A percentile compares a stretch with the other conserved stretches of the same genome.
Evolutionary conservation across 2,888 invertebrate species (phyloP).

Genomic region (Morinoia aosen): DNA sequence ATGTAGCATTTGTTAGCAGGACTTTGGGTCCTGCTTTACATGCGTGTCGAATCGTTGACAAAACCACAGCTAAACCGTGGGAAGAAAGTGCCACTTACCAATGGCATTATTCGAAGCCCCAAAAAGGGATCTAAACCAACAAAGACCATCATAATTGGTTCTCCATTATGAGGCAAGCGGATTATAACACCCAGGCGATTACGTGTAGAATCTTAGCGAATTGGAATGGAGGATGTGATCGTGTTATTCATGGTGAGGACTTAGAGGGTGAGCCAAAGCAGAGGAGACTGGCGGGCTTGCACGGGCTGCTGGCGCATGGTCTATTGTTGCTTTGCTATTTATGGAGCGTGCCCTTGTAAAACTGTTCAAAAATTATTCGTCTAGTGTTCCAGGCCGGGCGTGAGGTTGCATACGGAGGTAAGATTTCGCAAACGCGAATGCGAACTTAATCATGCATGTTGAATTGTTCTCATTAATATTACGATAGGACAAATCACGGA

Average conservation of each 20-base stretch:
- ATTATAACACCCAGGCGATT: constrained; percentile 49
- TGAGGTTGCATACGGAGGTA: background rate
- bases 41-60: constrained; percentile 27
- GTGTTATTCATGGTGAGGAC: constrained; percentile 39
- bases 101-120: constrained; percentile 37
- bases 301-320: background rate
- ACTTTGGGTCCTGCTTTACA: background rate
- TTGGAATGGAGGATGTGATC: constrained; percentile 36
- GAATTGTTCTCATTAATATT: background rate
- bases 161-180: constrained; percentile 53
- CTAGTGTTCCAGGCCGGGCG: background rate
- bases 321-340: background rate
- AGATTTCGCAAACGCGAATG: background rate
- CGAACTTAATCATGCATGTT: background rate
- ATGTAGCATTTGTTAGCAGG: background rate
- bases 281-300: background rate
- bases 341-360: constrained; percentile 40
- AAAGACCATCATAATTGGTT: constrained; percentile 53
- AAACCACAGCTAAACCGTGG: constrained; percentile 22
- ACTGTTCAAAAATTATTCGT: background rate
- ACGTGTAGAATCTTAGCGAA: constrained; percentile 48
- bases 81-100: constrained; percentile 43
- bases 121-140: constrained; percentile 48
- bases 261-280: background rate
- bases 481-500: no score